Conservation (phyloP, 2,888 invertebrate species). For the Tuta absoluta region DNA sequence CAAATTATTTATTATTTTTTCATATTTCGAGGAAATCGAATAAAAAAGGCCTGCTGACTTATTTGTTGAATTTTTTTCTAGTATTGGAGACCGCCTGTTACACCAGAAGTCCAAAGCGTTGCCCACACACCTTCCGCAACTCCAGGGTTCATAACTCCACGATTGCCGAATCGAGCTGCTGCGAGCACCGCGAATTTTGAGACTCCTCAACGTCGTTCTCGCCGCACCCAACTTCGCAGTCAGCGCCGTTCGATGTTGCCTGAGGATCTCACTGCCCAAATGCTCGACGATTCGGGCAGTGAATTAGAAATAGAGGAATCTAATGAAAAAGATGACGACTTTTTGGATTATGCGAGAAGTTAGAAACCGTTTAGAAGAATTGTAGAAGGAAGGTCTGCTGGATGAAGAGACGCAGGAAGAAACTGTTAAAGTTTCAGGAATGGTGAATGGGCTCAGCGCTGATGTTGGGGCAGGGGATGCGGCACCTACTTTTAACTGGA, state of each 20-base stretch:
- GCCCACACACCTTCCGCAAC: background rate
- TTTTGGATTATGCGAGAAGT: background rate
- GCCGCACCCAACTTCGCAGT: background rate
- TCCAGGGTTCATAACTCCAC: background rate
- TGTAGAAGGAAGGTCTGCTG: background rate
- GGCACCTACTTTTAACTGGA: background rate
- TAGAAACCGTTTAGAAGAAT: background rate
- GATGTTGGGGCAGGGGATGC: background rate
- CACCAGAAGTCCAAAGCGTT: background rate
- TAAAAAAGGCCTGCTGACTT: background rate
- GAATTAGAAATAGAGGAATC: background rate
- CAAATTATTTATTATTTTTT: too few relatives aligned
- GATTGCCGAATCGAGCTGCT: background rate
- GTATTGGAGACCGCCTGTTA: background rate
- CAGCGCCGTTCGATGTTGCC: too few relatives aligned
- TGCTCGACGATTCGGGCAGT: background rate
- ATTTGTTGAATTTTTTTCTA: background rate
- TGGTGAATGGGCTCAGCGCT: background rate
- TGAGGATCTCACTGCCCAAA: constrained; percentile 7
- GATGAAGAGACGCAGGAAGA: background rate
- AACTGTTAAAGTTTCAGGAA: background rate
- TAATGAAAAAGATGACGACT: background rate
- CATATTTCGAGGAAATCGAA: background rate
- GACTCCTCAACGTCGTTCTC: background rate
- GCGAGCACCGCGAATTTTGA: background rate